Base-by-base conservation (phyloP, 2,888 invertebrate species). In the Bellardia pandia region DNA sequence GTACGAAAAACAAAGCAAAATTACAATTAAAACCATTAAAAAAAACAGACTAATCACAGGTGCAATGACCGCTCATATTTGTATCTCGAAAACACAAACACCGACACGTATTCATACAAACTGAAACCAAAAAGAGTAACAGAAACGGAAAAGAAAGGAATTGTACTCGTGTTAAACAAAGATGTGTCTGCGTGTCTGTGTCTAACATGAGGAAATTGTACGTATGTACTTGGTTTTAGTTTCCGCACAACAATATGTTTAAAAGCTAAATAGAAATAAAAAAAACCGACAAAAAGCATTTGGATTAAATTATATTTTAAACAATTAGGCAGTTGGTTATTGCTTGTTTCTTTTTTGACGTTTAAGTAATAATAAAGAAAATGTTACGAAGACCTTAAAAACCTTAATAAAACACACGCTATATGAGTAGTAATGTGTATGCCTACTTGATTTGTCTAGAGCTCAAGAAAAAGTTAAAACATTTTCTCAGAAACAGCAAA, bases 11-110 rank as follows among this genome's bases (percentile, higher is more conserved):
- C 74, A 48, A 79, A 11, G 30, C 71, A 64, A 71, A 71, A 71
- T 33, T 62, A 64, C 53, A 71, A 77, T 83, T 64, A 83, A 62
- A 83, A 64, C 68, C 77, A 77, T 83, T 76, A 51, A 77, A 82
- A 66, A 69, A 58, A 45, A 79, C 8, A 71, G 40, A 72, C 69
- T 71, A 82, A 86, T 64, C 68, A 69, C 84, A 85, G 80, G 86
- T 87, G 77, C 77, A 87, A 84, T 85, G 86, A 87, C 86, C 84
- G 84, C 45, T 16, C 56, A 75, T 30, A 37, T 85, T 72, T 77
- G 13, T 62, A 45, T 56, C 60, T 74, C 37, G 40, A 33, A 14
- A 16, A 42, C 5, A 23, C 58, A 11, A 11, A 53, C 42, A 40
- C 8, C 45, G 23, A 14, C 16, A 45, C 11, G 56, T 33, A 53